Conservation (phyloP, 2,113 vertebrate species). For the Boulengeromyrus knoepffleri region DNA sequence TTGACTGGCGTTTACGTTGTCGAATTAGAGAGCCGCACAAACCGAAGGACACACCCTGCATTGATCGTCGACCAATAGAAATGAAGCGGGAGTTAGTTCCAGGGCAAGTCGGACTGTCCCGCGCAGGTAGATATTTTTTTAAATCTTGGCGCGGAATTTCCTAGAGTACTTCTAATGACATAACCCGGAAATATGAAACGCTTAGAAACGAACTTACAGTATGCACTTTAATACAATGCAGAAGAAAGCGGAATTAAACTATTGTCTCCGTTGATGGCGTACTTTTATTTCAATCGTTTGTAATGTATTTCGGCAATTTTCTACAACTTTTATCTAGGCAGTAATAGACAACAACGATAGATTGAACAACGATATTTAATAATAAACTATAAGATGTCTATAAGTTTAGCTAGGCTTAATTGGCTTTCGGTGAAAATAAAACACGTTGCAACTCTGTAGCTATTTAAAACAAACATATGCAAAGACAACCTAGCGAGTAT, state of each 20-base stretch:
- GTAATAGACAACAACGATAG: not conserved
- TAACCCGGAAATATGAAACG: slow-evolving; percentile 21
- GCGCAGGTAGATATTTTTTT: slow-evolving; percentile 63
- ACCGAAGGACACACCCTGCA: slow-evolving; percentile 31
- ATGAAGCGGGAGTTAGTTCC: slow-evolving; percentile 16
- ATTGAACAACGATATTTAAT: not conserved
- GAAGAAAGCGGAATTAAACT: not conserved
- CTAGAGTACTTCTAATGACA: not conserved
- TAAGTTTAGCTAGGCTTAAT: not conserved
- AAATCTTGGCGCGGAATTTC: slow-evolving; percentile 69
- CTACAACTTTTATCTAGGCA: not conserved
- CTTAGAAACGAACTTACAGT: not conserved
- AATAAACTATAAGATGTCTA: not conserved
- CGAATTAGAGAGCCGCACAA: slow-evolving; percentile 41
- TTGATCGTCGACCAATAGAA: slow-evolving; percentile 41
- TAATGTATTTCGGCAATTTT: not conserved
- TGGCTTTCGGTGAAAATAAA: not conserved
- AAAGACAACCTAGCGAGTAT: not conserved
- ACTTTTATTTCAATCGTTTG: not conserved
- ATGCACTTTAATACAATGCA: not conserved
- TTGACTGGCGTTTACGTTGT: slow-evolving; percentile 46
- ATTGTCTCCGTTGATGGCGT: not conserved
- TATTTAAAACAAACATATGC: not conserved
- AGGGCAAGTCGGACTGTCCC: slow-evolving; percentile 47
- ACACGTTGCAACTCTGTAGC: not conserved